Evolutionary conservation across 2,113 vertebrate genomes (phyloP).

Genomic region (Grammomys surdaster): DNA sequence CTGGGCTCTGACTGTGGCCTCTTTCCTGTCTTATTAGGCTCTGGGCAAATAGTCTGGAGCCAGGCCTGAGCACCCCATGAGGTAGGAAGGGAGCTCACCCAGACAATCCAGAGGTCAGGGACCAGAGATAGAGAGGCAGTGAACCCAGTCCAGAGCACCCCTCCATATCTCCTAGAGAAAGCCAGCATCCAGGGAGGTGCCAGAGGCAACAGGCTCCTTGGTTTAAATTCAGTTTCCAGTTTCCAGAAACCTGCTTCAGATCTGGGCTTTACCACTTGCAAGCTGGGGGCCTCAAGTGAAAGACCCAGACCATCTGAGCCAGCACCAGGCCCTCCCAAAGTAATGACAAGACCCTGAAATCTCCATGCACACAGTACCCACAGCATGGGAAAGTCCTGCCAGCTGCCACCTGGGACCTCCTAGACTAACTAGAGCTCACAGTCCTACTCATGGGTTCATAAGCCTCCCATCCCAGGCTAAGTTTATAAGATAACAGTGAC

Average conservation of each 20-base stretch:
- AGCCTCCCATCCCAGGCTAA: background rate
- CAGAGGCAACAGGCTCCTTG: fast-evolving
- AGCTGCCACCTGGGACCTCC: background rate
- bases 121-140: background rate
- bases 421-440: background rate
- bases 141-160: too few species aligned
- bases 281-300: background rate
- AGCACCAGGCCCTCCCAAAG: fast-evolving
- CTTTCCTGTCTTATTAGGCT: background rate
- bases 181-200: fast-evolving
- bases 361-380: too few species aligned
- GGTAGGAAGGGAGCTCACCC: background rate
- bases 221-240: background rate
- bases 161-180: fast-evolving
- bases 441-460: background rate
- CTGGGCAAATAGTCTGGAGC: background rate
- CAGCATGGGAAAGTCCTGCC: background rate
- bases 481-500: background rate
- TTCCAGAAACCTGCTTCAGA: fast-evolving
- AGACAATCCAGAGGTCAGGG: background rate
- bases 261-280: background rate
- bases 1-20: background rate
- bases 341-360: too few species aligned
- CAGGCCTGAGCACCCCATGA: background rate
- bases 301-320: background rate